Evolutionary conservation across 2,888 invertebrate species (phyloP), one percentile per base, ranked within the genome.

Genomic region (Molorchus minor): DNA sequence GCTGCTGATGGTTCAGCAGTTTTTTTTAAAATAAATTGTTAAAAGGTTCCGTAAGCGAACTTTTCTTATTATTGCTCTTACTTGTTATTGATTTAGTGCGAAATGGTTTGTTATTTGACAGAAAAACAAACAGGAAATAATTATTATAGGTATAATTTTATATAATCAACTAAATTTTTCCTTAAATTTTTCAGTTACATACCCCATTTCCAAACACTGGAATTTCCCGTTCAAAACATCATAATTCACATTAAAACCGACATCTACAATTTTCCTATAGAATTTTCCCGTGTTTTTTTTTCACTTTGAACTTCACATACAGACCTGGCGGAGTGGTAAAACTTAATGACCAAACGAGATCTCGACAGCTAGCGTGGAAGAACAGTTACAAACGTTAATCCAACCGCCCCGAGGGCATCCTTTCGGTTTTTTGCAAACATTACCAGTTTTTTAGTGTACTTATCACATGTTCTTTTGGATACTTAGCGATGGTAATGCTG

Each of bases 361-460:
- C 58, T 59, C 52, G 44, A 55, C 36, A 56, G 55, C 43, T 51
- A 30, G 52, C 53, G 44, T 40, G 19, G 54, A 51, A 61, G 57
- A 59, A 64, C 64, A 64, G 64, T 64, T 64, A 64, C 30, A 58
- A 33, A 53, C 49, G 21, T 51, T 43, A 56, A 38, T 21, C 25
- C 12, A 15, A 30, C 15, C 4, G 36, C 33, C 41, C 40, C 19
- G 10, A 19, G 36, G 52, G 51, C 51, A 29, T 30, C 41, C 30
- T 30, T 25, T 5, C 12, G 2, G 33, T 33, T 52, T 52, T 52
- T 52, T 41, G 40, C 41, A 30, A 41, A 29, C 17, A 2, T 19
- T 40, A 41, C 52, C 4, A 52, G 52, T 52, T 52, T 52, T 49
- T 52, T 33, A n/a, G n/a, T n/a, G n/a, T 33, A 5, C 4, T 25